Evolutionary conservation across 2,797 vertebrate genomes (phyloP).

Genomic region (Nyctibius grandis): DNA sequence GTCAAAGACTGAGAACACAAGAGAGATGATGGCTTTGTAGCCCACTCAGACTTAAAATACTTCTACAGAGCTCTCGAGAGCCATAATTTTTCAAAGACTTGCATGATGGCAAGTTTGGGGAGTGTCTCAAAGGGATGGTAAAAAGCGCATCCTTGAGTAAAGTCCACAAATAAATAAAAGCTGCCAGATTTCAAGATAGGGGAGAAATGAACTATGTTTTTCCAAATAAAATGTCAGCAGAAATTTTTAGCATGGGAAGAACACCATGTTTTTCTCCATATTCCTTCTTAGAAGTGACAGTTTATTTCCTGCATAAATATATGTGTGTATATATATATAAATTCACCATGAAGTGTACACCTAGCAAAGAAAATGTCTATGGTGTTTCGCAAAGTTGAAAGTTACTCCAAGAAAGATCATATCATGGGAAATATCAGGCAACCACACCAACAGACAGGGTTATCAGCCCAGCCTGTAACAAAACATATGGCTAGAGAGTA

Average conservation of each 20-base stretch:
- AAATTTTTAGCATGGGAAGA: constrained; percentile 65
- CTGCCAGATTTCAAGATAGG: constrained; percentile 20
- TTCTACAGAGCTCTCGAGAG: constrained; percentile 36
- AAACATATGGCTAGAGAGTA: background rate
- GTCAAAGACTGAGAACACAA: background rate
- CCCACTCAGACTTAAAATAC: constrained; percentile 31
- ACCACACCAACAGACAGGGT: background rate
- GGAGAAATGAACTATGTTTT: constrained; percentile 53
- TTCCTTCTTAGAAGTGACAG: constrained; percentile 33
- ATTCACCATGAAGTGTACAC: background rate
- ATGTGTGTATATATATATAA: background rate
- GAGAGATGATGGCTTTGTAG: background rate
- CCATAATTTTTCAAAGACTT: background rate
- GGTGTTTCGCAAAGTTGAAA: background rate
- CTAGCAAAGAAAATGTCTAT: background rate
- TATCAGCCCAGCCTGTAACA: background rate
- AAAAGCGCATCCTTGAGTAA: constrained; percentile 15
- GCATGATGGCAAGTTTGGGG: constrained; percentile 7
- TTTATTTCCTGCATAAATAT: constrained; percentile 34
- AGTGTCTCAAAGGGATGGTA: constrained; percentile 49
- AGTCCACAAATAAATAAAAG: background rate
- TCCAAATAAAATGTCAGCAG: constrained; percentile 54
- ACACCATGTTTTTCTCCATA: constrained; percentile 44
- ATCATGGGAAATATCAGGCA: background rate
- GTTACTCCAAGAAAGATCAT: background rate